These are phyloP conservation scores for Leptinotarsa tumamoca DNA, from an alignment of 2,888 invertebrate genomes.

Conservation along the genomic window DNA sequence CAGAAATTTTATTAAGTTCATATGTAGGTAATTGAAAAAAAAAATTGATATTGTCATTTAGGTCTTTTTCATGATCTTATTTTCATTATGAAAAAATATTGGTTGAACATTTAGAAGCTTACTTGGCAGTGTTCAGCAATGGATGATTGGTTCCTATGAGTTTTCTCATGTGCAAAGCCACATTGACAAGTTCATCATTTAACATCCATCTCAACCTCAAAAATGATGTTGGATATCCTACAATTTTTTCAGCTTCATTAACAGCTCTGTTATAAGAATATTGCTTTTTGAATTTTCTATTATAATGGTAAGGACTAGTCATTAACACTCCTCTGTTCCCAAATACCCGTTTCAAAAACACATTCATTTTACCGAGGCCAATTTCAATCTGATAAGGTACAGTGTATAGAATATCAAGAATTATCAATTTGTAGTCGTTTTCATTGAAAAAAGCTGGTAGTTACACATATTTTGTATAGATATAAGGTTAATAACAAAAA, in stretches of 20 bases:
- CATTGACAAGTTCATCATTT: slow-evolving; percentile 94
- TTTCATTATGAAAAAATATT: too few species aligned
- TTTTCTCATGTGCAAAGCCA: slow-evolving; percentile 90
- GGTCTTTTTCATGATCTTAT: neutral
- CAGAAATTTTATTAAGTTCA: too few species aligned
- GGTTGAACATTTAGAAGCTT: slow-evolving; percentile 52
- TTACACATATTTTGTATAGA: neutral
- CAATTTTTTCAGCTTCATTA: slow-evolving; percentile 94
- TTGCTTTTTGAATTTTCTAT: slow-evolving; percentile 44
- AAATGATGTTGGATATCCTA: slow-evolving; percentile 96
- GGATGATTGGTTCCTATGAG: slow-evolving; percentile 95
- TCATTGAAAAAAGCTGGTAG: slow-evolving; percentile 12
- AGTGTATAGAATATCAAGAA: neutral
- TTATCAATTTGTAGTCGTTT: slow-evolving; percentile 9
- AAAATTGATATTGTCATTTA: neutral
- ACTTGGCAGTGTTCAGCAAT: slow-evolving; percentile 92
- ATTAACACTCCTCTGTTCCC: neutral
- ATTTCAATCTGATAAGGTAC: neutral
- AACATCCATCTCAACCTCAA: slow-evolving; percentile 91
- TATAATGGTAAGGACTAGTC: slow-evolving; percentile 28
- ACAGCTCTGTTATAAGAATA: slow-evolving; percentile 62
- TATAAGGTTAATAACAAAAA: too few species aligned
- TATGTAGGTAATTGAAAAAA: too few species aligned
- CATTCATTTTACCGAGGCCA: slow-evolving; percentile 21
- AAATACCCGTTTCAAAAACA: slow-evolving; percentile 18